Evolutionary conservation across 2,797 vertebrate species (phyloP).

Genomic region (Chlorospingus semifuscus): DNA sequence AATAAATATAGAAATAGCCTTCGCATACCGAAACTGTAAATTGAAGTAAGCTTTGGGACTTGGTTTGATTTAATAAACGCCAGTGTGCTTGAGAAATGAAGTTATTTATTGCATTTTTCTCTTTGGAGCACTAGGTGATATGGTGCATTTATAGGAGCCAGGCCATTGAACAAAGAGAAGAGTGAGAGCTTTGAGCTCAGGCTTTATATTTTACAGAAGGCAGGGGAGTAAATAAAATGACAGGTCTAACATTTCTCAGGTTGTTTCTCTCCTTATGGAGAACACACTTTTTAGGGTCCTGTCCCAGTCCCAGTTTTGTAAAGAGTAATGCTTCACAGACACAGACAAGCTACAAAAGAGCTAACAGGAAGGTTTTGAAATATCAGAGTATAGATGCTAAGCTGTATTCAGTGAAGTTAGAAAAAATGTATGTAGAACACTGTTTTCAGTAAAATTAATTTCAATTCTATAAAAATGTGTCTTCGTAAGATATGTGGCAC

Average conservation of each 20-base stretch:
- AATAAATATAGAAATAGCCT: neutral
- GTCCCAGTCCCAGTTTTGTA: neutral
- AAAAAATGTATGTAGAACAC: neutral
- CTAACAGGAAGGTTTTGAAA: neutral
- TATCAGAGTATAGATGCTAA: neutral
- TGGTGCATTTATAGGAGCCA: neutral
- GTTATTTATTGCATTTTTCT: neutral
- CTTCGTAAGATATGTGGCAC: neutral
- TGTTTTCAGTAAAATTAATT: neutral
- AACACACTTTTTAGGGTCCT: neutral
- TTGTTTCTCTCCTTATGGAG: neutral
- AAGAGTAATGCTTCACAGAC: neutral
- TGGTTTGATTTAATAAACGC: neutral
- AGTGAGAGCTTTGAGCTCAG: neutral
- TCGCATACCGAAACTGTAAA: neutral
- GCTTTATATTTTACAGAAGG: neutral
- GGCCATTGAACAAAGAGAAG: neutral
- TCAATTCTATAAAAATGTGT: neutral
- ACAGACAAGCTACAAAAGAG: neutral
- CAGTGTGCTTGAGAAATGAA: neutral
- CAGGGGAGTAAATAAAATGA: neutral
- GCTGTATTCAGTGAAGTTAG: neutral
- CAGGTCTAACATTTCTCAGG: neutral
- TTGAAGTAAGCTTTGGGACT: neutral
- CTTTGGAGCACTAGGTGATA: neutral